Evolutionary conservation across 2,888 invertebrate species (phyloP), one percentile per base, ranked within the genome.

Genomic region (Scaptodrosophila latifasciaeformis): DNA sequence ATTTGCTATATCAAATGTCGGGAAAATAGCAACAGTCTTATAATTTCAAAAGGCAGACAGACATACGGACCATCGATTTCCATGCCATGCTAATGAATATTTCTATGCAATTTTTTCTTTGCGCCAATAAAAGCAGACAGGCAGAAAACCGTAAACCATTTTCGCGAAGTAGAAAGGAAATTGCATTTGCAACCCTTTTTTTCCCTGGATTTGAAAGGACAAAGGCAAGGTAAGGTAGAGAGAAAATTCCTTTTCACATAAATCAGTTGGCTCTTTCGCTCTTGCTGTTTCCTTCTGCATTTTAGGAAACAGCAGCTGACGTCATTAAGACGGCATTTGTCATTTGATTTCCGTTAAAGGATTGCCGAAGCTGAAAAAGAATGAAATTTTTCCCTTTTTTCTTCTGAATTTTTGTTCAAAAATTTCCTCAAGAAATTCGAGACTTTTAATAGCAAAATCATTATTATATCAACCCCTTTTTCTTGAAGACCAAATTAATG

Each of bases 1-100:
- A 76, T 79, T 79, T 66, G 60, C 67, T 56, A 63, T 72, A 76
- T 79, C 75, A 49, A 70, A 79, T 76, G 58, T 76, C 75, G 56
- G 53, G 44, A 52, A 65, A 63, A 47, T 59, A 51, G 61, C 50
- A 53, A 67, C 59, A 63, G 42, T 46, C 34, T 43, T 15, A 12
- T 34, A 21, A 48, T 54, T 47, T 45, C 48, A 40, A 58, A 6
- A 9, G 27, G 27, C 27, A 27, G 5, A 27, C 9, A 9, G 5
- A 27, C 27, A 27, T 27, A 27, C 9, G 40, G 19, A 4, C 48
- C 70, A 68, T 62, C 68, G 65, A 82, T 76, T 67, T 64, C 46
- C 60, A 24, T 61, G 54, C 21, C 17, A 30, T 45, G 56, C 56
- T 56, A 60, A 76, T 69, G 64, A 67, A 71, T 70, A 68, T 24